These are phyloP conservation scores for Idaea biselata DNA, from an alignment of 2,888 invertebrate species.

Conservation along the genomic window DNA sequence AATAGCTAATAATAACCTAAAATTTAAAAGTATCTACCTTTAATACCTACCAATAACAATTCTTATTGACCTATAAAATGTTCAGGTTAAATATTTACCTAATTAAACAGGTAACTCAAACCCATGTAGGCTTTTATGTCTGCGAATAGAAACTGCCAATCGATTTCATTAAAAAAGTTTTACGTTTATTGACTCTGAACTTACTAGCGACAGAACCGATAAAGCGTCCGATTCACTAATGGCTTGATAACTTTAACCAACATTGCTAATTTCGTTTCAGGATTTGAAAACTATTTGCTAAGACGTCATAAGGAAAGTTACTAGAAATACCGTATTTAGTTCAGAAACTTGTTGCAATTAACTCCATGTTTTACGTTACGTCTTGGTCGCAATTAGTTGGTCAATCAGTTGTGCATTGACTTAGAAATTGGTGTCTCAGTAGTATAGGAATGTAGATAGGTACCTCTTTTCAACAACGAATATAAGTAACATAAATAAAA, in stretches of 20 bases:
- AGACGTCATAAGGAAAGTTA: neutral
- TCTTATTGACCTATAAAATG: no score
- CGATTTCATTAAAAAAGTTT: neutral
- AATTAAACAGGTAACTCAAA: no score
- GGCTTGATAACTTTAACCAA: neutral
- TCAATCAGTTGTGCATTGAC: neutral
- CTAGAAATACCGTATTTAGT: neutral
- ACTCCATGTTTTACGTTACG: neutral
- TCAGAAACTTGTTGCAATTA: neutral
- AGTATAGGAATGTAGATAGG: no score
- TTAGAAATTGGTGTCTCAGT: no score
- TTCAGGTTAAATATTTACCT: no score
- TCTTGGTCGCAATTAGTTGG: neutral
- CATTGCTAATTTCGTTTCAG: neutral
- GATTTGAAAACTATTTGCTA: neutral
- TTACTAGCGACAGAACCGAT: neutral
- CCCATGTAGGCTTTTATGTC: neutral
- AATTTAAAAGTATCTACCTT: no score
- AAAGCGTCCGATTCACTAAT: neutral
- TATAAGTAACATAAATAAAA: no score
- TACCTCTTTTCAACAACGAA: no score
- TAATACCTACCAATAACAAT: no score
- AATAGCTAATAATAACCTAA: no score
- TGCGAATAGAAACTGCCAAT: neutral
- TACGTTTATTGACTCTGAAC: neutral